These are phyloP conservation scores for Bradypodion pumilum DNA, from an alignment of 2,797 vertebrate species.

Conservation along the genomic window DNA sequence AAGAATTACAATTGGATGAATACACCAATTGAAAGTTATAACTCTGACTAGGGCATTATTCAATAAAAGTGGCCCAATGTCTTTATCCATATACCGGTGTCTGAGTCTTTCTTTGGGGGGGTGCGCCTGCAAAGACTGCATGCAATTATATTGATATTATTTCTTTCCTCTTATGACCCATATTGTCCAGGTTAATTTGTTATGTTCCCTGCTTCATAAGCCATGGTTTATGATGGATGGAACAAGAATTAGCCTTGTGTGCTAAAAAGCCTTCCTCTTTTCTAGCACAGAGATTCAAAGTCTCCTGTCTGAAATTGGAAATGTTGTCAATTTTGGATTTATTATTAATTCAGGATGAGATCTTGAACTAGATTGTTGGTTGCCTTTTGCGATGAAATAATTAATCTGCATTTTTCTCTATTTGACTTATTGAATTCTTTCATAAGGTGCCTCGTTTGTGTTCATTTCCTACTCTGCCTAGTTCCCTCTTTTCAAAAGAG, in stretches of 20 bases:
- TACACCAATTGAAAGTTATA: too few relatives aligned
- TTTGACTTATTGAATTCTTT: neutral
- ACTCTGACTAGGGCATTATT: too few relatives aligned
- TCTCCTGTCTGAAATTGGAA: neutral
- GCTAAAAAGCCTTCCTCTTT: neutral
- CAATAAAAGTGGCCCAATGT: too few relatives aligned
- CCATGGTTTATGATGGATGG: neutral
- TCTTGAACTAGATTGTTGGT: too few relatives aligned
- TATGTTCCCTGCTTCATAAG: neutral
- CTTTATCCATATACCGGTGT: too few relatives aligned
- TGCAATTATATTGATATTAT: neutral
- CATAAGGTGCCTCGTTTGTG: neutral
- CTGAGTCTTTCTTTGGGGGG: too few relatives aligned
- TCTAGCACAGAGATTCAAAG: neutral
- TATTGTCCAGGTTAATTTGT: neutral
- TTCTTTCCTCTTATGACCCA: neutral
- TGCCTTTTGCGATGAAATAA: neutral
- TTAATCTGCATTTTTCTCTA: neutral
- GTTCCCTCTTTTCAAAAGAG: neutral
- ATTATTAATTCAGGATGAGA: neutral
- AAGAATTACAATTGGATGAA: too few relatives aligned
- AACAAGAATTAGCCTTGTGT: neutral
- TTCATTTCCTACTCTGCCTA: conserved; percentile 2
- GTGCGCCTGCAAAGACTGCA: too few relatives aligned
- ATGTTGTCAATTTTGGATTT: neutral